Evolutionary conservation across 2,888 invertebrate species (phyloP), one percentile per base, ranked within the genome.

Genomic region (Emesis russula): DNA sequence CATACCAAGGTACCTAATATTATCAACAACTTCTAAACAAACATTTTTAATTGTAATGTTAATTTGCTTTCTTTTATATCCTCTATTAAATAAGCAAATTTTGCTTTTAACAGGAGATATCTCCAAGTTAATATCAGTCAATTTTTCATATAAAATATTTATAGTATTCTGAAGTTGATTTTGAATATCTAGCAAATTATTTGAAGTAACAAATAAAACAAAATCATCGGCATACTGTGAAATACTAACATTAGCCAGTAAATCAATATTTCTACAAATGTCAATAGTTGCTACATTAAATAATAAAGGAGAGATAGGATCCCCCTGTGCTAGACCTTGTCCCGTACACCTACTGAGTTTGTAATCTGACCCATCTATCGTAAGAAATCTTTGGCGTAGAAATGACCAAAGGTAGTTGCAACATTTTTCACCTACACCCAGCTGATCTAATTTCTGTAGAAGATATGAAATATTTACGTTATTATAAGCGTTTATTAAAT

Each of bases 141-240:
- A 11, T 9, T 7, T 18, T 63, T 25, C 11, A 25, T 7, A 25
- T 25, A 63, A 63, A 25, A 25, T 11, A 63, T 63, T 11, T 25
- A 63, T 11, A 9, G 63, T 25, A 63, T 9, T 25, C 4, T 63
- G 63, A 9, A 63, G 25, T 63, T 11, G 3, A 9, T 25, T 25
- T 63, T 13, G 31, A 31, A 9, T 31, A 31, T 66, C 31, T 66
- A 31, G 13, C 11, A 13, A 13, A 31, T 25, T 66, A 31, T 31
- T 66, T 2, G 13, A 66, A 13, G 31, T 33, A 3, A 15, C 18
- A 31, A 92, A 94, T 2, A 94, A 13, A 31, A 93, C 93, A 76
- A 81, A 94, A 44, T 94, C 94, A 73, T 95, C 93, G 0, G 93
- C 94, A 66, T 93, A 94, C 66, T 94, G 93, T 0, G 83, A 81